Evolutionary conservation across 2,888 invertebrate genomes (phyloP).

Genomic region (Argynnis bischoffii): DNA sequence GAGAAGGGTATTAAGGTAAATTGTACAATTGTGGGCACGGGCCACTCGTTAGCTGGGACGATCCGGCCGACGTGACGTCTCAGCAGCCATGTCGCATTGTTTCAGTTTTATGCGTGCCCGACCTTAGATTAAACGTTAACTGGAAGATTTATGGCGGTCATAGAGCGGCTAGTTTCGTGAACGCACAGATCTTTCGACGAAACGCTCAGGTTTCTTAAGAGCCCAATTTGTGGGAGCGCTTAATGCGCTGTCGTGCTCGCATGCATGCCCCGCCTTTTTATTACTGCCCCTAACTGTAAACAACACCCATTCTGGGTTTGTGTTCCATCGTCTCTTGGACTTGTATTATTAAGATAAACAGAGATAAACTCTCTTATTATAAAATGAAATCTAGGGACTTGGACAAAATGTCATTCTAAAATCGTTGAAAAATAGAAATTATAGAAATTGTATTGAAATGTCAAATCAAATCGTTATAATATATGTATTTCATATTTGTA

Average conservation of each 20-base stretch:
- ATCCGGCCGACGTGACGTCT: conserved; percentile 63
- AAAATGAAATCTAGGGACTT: not conserved
- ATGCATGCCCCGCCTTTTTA: conserved; percentile 79
- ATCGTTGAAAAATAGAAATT: no score
- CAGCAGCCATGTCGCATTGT: conserved; percentile 73
- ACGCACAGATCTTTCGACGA: conserved; percentile 69
- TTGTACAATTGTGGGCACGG: conserved; percentile 79
- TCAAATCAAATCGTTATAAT: no score
- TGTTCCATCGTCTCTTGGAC: conserved; percentile 34
- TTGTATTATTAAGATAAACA: conserved; percentile 31
- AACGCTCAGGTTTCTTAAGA: conserved; percentile 76
- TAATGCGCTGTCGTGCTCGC: conserved; percentile 73
- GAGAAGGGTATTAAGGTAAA: conserved; percentile 77
- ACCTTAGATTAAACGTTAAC: conserved; percentile 76
- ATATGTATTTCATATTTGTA: no score
- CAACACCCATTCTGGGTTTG: conserved; percentile 70
- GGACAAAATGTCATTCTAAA: not conserved
- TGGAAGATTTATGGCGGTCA: conserved; percentile 74
- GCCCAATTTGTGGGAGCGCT: conserved; percentile 75
- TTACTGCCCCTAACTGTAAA: conserved; percentile 79
- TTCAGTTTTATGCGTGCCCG: conserved; percentile 73
- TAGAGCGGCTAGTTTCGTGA: conserved; percentile 64
- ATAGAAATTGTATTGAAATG: no score
- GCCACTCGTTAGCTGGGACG: conserved; percentile 71
- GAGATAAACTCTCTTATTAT: conserved; percentile 31